phyloP scores from a whole-genome alignment of 2,888 invertebrate genomes.

The Celastrina argiolus region DNA sequence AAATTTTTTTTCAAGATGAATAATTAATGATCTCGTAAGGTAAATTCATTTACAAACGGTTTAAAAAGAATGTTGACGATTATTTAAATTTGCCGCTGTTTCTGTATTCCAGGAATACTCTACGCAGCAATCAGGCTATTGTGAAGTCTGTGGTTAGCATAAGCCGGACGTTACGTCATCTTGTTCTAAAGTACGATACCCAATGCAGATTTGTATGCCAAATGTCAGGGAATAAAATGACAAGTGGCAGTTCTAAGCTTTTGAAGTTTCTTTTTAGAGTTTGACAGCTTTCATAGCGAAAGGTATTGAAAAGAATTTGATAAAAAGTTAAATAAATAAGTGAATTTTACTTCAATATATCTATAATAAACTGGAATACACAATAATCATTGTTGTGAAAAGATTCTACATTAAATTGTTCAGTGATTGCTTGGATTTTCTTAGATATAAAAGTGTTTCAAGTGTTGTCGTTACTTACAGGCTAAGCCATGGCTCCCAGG shows the following conservation, averaged over 20 bases:
- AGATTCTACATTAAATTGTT: slow-evolving; percentile 36
- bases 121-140: too few species aligned
- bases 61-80: too few species aligned
- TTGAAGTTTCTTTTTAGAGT: slow-evolving; percentile 58
- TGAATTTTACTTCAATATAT: slow-evolving; percentile 45
- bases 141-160: too few species aligned
- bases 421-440: slow-evolving; percentile 60
- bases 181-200: not conserved
- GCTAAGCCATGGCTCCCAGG: slow-evolving; percentile 92
- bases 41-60: too few species aligned
- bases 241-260: not conserved
- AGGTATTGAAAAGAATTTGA: slow-evolving; percentile 56
- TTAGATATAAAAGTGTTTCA: slow-evolving; percentile 61
- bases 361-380: slow-evolving; percentile 30
- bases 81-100: too few species aligned
- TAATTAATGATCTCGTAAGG: too few species aligned
- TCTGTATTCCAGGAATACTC: too few species aligned
- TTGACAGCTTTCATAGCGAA: slow-evolving; percentile 73
- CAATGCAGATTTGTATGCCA: not conserved
- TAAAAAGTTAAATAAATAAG: slow-evolving; percentile 41
- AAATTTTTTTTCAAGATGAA: too few species aligned
- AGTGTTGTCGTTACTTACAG: slow-evolving; percentile 68
- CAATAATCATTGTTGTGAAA: slow-evolving; percentile 26
- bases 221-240: not conserved
- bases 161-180: not conserved